These are phyloP conservation scores for Poeciliopsis paucimaculata DNA, from an alignment of 2,797 vertebrate genomes.

Conservation along the genomic window DNA sequence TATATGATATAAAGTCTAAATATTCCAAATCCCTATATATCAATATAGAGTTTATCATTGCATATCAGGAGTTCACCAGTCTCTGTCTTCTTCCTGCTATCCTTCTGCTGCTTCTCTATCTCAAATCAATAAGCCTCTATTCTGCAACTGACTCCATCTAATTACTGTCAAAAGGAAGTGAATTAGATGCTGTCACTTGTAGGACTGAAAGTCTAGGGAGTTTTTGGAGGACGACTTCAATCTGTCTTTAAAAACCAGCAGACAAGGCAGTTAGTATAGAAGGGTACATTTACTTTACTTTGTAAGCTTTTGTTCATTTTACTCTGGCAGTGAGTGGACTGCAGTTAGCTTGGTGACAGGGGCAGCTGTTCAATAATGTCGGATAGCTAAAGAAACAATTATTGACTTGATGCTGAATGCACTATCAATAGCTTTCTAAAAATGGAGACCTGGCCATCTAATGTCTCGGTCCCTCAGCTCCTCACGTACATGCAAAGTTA, in stretches of 20 bases:
- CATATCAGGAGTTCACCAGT: not conserved
- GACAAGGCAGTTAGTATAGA: slow-evolving; percentile 17
- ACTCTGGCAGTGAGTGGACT: slow-evolving; percentile 28
- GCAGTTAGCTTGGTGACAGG: slow-evolving; percentile 31
- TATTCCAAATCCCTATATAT: not conserved
- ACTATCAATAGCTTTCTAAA: slow-evolving; percentile 55
- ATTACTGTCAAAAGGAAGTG: slow-evolving; percentile 16
- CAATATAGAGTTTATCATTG: not conserved
- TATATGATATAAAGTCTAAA: not conserved
- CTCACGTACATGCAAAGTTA: slow-evolving; percentile 59
- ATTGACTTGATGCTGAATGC: slow-evolving; percentile 60
- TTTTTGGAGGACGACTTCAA: not conserved
- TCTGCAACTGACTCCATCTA: slow-evolving; percentile 16
- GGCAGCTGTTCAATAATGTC: slow-evolving; percentile 47
- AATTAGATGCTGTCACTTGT: slow-evolving; percentile 31
- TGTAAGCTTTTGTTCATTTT: slow-evolving; percentile 53
- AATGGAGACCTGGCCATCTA: slow-evolving; percentile 49
- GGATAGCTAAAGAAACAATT: slow-evolving; percentile 54
- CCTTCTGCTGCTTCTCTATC: not conserved
- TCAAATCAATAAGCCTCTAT: slow-evolving; percentile 27
- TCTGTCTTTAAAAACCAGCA: slow-evolving; percentile 24
- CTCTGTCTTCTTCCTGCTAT: not conserved
- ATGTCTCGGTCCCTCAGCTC: slow-evolving; percentile 31
- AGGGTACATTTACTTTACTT: slow-evolving; percentile 36
- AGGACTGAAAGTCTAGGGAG: not conserved